Conservation (phyloP, 2,113 vertebrate genomes). For the Boulengeromyrus knoepffleri region DNA sequence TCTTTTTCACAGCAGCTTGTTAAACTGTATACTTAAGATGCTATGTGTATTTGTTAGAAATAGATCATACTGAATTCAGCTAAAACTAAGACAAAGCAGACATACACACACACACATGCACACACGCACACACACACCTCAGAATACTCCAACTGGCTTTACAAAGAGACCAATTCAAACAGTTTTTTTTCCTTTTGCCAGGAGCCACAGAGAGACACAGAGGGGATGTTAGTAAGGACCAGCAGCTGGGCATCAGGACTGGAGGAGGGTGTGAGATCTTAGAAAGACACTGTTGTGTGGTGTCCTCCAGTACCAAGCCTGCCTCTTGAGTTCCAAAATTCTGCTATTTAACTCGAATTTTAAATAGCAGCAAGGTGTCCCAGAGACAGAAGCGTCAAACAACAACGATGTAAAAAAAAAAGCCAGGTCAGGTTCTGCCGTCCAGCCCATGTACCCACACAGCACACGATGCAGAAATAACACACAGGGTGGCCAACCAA, state of each 20-base stretch:
- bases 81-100: background rate
- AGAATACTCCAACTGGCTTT: background rate
- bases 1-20: background rate
- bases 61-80: background rate
- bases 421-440: background rate
- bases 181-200: background rate
- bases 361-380: constrained; percentile 8
- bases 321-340: background rate
- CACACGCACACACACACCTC: background rate
- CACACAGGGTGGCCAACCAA: background rate
- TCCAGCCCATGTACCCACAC: background rate
- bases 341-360: background rate
- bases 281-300: background rate
- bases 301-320: background rate
- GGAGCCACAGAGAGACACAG: background rate
- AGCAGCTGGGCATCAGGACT: background rate
- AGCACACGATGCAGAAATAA: background rate
- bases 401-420: background rate
- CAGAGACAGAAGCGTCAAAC: background rate
- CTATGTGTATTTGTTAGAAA: background rate
- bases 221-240: background rate
- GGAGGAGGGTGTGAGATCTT: background rate
- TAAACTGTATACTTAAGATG: background rate
- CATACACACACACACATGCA: background rate
- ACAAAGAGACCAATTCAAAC: background rate